Conservation (phyloP, 2,113 vertebrate genomes). For the Corythoichthys intestinalis region DNA sequence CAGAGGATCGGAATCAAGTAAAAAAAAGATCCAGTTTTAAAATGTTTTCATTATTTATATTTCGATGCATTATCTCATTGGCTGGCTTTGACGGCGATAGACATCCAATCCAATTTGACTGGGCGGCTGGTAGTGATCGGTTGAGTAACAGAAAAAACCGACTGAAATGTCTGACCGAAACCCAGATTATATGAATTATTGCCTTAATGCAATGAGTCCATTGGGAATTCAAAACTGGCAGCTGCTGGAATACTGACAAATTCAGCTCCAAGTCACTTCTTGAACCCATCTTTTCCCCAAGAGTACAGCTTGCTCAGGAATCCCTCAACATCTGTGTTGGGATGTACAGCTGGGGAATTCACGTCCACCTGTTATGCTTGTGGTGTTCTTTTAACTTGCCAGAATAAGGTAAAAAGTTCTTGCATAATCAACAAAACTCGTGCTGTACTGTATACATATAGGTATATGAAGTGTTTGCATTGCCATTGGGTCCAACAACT, state of each 20-base stretch:
- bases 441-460: background rate
- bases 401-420: conserved; percentile 7
- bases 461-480: conserved; percentile 1
- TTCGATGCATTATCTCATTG: no score
- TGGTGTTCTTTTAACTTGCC: conserved; percentile 23
- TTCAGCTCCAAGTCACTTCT: background rate
- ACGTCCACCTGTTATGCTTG: conserved; percentile 46
- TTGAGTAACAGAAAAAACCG: no score
- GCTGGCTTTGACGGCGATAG: no score
- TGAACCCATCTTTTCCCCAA: background rate
- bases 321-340: conserved; percentile 28
- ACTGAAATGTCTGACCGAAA: background rate
- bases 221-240: conserved; percentile 26
- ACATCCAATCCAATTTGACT: no score
- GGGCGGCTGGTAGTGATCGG: no score
- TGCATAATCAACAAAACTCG: background rate
- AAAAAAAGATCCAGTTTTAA: no score
- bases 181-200: background rate
- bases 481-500: background rate
- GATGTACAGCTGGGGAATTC: conserved; percentile 50
- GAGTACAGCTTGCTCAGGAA: conserved; percentile 17
- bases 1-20: no score
- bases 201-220: background rate
- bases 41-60: no score
- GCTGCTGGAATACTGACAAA: conserved; percentile 24